Percentiles rank a stretch among this genome's conserved stretches.
phyloP scores from a whole-genome alignment of 1,140 invertebrate genomes.

The Centruroides sculpturatus region DNA sequence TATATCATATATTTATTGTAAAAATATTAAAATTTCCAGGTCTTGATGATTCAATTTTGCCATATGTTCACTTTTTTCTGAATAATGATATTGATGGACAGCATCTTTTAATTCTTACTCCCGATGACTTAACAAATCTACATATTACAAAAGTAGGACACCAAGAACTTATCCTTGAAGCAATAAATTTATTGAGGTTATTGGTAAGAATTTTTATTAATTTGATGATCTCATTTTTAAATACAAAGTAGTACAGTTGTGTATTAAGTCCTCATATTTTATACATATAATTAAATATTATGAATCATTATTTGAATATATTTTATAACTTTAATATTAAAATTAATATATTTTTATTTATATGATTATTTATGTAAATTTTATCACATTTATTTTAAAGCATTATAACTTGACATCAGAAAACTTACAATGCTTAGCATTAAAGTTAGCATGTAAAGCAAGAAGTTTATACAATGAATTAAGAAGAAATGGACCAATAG shows the following conservation, averaged over 20 bases:
- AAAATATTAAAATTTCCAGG: constrained; percentile 34
- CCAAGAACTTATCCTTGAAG: constrained; percentile 81
- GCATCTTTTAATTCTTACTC: constrained; percentile 61
- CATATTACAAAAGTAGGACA: constrained; percentile 72
- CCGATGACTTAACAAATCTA: constrained; percentile 73
- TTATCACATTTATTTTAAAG: constrained; percentile 8
- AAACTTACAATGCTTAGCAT: constrained; percentile 71
- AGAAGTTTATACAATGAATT: constrained; percentile 60
- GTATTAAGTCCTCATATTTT: not conserved
- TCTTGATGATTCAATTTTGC: constrained; percentile 60
- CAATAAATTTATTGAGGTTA: constrained; percentile 70
- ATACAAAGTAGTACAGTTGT: not conserved
- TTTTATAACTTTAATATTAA: too few species aligned
- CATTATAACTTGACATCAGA: constrained; percentile 80
- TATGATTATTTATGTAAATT: too few species aligned
- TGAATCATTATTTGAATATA: too few species aligned
- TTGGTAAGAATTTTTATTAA: constrained; percentile 30
- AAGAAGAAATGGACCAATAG: constrained; percentile 12
- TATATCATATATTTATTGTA: not conserved
- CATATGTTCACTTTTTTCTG: constrained; percentile 65
- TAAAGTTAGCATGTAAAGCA: constrained; percentile 67
- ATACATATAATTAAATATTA: too few species aligned
- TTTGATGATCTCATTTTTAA: not conserved
- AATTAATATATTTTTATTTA: too few species aligned
- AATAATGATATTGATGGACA: constrained; percentile 66